phyloP scores from a whole-genome alignment of 2,888 invertebrate species.

The Drosophila birchii region DNA sequence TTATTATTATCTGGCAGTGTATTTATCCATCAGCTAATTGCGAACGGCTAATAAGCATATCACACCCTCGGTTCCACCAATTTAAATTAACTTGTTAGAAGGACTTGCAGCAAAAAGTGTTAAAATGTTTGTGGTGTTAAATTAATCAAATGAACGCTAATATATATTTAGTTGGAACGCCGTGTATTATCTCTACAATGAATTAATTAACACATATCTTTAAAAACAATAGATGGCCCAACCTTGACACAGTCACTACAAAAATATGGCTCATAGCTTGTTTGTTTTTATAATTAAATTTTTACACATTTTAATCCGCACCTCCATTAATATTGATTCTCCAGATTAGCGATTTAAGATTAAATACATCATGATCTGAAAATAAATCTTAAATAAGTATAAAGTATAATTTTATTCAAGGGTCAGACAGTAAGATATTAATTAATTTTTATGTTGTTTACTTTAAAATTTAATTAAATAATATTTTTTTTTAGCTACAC shows the following conservation, averaged over 20 bases:
- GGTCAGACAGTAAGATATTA: not conserved
- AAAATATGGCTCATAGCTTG: conserved; percentile 12
- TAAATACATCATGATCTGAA: not conserved
- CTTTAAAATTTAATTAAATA: not conserved
- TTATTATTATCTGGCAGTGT: conserved; percentile 7
- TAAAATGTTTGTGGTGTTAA: conserved; percentile 11
- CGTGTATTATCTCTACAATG: conserved; percentile 15
- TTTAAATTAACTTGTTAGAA: conserved; percentile 7
- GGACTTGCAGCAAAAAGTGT: conserved; percentile 1
- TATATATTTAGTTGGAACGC: conserved; percentile 14
- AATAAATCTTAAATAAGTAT: not conserved
- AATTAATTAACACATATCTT: conserved; percentile 39
- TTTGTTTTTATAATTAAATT: conserved; percentile 46
- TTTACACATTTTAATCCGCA: not conserved
- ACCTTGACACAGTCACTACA: conserved; percentile 31
- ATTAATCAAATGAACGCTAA: conserved; percentile 19
- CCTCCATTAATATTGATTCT: conserved; percentile 8
- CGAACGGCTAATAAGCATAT: conserved; percentile 18
- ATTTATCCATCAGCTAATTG: conserved; percentile 11
- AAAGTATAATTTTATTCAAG: not conserved
- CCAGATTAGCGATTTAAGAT: conserved; percentile 2
- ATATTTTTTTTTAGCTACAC: conserved; percentile 71
- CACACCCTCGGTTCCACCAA: conserved; percentile 3
- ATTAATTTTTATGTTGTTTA: not conserved
- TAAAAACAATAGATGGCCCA: conserved; percentile 11